Conservation (phyloP, 2,888 invertebrate species). For the Digitonthophagus gazella region DNA sequence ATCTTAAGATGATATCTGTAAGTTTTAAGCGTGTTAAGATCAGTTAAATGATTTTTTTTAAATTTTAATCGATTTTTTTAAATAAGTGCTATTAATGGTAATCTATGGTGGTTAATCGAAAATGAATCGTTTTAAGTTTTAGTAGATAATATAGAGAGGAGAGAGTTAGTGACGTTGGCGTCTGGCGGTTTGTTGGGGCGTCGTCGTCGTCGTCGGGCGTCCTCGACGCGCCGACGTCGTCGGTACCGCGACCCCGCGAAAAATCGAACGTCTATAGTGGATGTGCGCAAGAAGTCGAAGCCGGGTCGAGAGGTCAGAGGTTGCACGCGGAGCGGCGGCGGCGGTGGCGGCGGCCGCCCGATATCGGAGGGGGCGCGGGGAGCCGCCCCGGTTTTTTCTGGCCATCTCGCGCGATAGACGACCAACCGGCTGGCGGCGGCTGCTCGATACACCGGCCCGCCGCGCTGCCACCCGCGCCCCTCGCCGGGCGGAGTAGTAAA, state of each 20-base stretch:
- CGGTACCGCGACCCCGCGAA: neutral
- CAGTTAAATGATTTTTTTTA: no score
- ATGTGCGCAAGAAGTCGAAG: conserved; percentile 46
- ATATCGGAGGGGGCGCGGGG: conserved; percentile 6
- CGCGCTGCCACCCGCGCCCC: no score
- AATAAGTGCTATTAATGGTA: no score
- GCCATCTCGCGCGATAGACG: conserved; percentile 11
- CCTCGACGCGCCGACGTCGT: conserved; percentile 25
- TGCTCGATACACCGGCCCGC: no score
- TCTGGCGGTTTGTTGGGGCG: conserved; percentile 29
- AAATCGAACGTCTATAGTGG: conserved; percentile 15
- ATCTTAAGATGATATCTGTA: no score
- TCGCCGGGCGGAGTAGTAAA: no score
- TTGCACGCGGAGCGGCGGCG: conserved; percentile 23
- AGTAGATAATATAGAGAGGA: no score
- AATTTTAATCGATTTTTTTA: no score
- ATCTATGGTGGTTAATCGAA: no score
- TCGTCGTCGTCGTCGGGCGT: conserved; percentile 33
- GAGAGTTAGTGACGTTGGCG: conserved; percentile 11
- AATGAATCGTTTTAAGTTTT: no score
- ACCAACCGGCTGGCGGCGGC: neutral
- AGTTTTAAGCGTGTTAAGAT: no score
- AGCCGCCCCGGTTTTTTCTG: conserved; percentile 3
- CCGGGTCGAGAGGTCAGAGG: conserved; percentile 43
- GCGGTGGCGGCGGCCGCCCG: conserved; percentile 9